Base-by-base conservation (phyloP, 2,888 invertebrate genomes). In the Papilio gigon region DNA sequence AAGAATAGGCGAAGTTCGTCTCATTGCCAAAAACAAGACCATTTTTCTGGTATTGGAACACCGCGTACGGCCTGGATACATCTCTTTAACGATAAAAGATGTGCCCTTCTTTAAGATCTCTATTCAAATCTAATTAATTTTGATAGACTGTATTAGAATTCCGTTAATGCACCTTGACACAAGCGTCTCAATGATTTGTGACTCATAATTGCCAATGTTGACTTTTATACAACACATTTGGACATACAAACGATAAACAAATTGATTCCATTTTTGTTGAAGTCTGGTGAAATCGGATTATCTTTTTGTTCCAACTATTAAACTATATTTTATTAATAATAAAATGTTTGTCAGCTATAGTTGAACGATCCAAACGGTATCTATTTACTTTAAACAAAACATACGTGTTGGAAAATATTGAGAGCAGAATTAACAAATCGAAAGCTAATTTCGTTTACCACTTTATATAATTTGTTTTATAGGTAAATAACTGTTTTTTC, bases 141-240 rank as follows among this genome's bases (percentile, higher is more conserved):
- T 22, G 5, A n/a, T 44, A 17, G 20, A 44, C 8, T n/a, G n/a
- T 44, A 11, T 20, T 12, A 53, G 11, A 3, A 27, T 25, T 25
- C 11, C 0, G 9, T 0, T 53, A 53, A 47, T 6, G n/a, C 6
- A 53, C 1, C 12, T 30, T 53, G 22, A 9, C 12, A 25, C 11
- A 25, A 27, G 5, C 25, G 4, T 22, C 14, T 25, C 22, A 14
- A 25, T 33, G 33, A 20, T 6, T 17, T 53, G 47, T 65, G 42
- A 40, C 33, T 53, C 25, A 65, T 12, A 25, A 42, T 22, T 33
- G n/a, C 22, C 20, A 66, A 35, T 60, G 6, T 27, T 40, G 60
- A 27, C 33, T 60, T 59, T 59, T 66, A 66, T 33, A 58, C 22
- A 50, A 60, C 17, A 60, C 50, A 40, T 47, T 35, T 60, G 47